These are phyloP conservation scores for Trogon surrucura DNA, from an alignment of 2,113 vertebrate species.

Conservation along the genomic window DNA sequence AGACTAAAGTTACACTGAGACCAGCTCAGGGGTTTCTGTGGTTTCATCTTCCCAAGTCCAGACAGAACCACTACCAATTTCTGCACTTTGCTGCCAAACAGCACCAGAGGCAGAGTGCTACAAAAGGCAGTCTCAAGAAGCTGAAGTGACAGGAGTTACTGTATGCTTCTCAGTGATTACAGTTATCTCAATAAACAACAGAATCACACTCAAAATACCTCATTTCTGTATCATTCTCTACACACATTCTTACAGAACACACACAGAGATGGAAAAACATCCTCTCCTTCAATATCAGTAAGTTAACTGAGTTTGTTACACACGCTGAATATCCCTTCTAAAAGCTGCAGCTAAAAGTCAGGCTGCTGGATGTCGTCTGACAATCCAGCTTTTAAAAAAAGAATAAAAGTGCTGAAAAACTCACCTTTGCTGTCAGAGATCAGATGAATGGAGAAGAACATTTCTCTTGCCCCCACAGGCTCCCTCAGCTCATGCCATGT, in stretches of 20 bases:
- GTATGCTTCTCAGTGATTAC: not conserved
- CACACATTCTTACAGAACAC: not conserved
- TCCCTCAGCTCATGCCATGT: slow-evolving; percentile 79
- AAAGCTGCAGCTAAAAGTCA: slow-evolving; percentile 5
- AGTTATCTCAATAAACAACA: not conserved
- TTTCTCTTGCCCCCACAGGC: slow-evolving; percentile 59
- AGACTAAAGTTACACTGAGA: not conserved
- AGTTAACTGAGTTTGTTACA: not conserved
- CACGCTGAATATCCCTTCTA: not conserved
- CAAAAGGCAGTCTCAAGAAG: not conserved
- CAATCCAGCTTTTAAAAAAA: not conserved
- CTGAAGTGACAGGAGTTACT: not conserved
- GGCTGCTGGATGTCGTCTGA: not conserved
- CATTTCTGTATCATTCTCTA: not conserved
- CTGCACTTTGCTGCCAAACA: not conserved
- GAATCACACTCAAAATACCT: not conserved
- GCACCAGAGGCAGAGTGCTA: not conserved
- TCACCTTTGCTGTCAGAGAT: slow-evolving; percentile 63
- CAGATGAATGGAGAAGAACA: slow-evolving; percentile 59
- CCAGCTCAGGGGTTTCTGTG: not conserved
- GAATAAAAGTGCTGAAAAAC: slow-evolving; percentile 23
- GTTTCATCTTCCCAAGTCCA: not conserved
- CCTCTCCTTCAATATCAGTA: not conserved
- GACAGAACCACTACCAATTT: not conserved
- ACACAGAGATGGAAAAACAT: not conserved